Conservation (phyloP, 2,113 vertebrate genomes). For the Neogale vison region DNA sequence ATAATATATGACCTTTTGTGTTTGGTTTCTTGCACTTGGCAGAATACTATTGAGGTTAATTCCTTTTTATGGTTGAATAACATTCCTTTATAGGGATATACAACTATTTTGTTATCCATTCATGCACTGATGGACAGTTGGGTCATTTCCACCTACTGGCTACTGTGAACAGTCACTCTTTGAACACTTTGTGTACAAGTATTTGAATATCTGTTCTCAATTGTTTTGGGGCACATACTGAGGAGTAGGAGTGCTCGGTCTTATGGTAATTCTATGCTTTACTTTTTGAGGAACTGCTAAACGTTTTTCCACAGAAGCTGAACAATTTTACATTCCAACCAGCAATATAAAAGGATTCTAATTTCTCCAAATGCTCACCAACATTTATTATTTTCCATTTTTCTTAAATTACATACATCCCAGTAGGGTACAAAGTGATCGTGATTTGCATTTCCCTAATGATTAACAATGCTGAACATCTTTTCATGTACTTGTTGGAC, state of each 20-base stretch:
- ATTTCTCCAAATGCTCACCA: neutral
- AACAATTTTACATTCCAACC: neutral
- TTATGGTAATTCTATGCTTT: neutral
- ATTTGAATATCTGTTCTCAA: neutral
- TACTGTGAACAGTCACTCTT: neutral
- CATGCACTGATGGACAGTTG: neutral
- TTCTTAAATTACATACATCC: neutral
- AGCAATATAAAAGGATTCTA: neutral
- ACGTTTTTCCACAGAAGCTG: neutral
- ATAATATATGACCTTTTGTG: neutral
- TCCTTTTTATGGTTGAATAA: neutral
- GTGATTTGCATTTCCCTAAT: constrained; percentile 16
- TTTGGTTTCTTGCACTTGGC: neutral
- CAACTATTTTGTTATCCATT: neutral
- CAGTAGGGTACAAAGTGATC: neutral
- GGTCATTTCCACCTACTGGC: neutral
- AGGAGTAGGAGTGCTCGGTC: neutral
- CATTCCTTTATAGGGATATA: neutral
- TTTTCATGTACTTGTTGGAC: neutral
- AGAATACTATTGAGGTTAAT: neutral
- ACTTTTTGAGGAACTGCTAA: neutral
- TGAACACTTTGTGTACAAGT: neutral
- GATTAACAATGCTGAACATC: neutral
- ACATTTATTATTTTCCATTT: constrained; percentile 20
- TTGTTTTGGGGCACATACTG: neutral